These are phyloP conservation scores for Dryocosmus kuriphilus DNA, from an alignment of 2,888 invertebrate species.

Conservation along the genomic window DNA sequence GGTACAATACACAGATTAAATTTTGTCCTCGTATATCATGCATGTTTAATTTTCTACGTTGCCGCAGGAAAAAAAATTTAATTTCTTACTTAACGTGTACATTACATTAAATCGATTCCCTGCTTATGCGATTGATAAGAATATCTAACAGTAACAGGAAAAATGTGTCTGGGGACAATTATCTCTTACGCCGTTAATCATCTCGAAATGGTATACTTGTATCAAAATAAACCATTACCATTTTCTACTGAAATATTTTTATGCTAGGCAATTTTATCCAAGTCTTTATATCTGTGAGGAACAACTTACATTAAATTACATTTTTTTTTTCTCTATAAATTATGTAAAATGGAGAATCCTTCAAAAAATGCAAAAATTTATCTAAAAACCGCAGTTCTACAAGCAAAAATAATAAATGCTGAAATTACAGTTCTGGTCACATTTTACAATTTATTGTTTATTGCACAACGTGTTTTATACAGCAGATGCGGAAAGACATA, in stretches of 20 bases:
- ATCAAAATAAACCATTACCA: neutral
- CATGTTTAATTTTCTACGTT: constrained; percentile 8
- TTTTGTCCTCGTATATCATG: constrained; percentile 11
- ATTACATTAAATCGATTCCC: constrained; percentile 17
- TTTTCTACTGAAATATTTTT: neutral
- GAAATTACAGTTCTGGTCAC: neutral
- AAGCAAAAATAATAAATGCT: neutral
- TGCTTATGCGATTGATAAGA: constrained; percentile 14
- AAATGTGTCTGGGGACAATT: neutral
- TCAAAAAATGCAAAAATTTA: neutral
- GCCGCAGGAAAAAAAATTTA: neutral
- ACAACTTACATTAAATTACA: neutral
- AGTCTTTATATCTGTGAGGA: neutral
- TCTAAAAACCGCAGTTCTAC: neutral
- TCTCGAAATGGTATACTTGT: neutral
- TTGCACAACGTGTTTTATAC: constrained; percentile 30
- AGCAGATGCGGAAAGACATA: constrained; percentile 15
- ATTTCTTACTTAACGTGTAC: constrained; percentile 16
- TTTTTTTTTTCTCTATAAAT: neutral
- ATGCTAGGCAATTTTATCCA: neutral
- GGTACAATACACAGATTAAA: constrained; percentile 20
- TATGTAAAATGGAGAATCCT: neutral
- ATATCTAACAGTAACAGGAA: neutral
- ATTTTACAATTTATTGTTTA: constrained; percentile 36
- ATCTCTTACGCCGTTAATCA: neutral